phyloP scores from a whole-genome alignment of 2,888 invertebrate genomes.

The Thysanoteuthis rhombus region DNA sequence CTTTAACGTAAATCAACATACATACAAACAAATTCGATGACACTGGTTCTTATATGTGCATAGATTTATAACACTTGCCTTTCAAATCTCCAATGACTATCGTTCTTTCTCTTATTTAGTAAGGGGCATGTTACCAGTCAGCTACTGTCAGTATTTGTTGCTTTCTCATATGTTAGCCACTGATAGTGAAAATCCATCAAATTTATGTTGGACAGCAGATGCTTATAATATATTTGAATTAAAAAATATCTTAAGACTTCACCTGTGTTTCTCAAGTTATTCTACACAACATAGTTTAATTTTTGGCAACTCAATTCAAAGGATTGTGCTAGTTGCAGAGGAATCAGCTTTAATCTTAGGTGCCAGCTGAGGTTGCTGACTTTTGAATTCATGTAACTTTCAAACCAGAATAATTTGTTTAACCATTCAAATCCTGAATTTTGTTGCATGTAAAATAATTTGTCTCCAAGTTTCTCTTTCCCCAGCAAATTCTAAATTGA shows the following conservation, averaged over 20 bases:
- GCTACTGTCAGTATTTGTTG: neutral
- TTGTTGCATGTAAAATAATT: too few relatives aligned
- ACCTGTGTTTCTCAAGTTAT: too few relatives aligned
- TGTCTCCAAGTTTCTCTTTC: neutral
- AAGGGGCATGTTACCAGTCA: neutral
- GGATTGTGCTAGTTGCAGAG: neutral
- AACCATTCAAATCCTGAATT: neutral
- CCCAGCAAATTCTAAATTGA: neutral
- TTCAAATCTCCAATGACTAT: neutral
- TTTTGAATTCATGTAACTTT: neutral
- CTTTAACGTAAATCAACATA: too few relatives aligned
- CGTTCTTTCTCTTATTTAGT: neutral
- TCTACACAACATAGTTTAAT: neutral
- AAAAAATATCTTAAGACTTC: too few relatives aligned
- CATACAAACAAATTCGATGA: too few relatives aligned
- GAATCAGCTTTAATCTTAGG: neutral
- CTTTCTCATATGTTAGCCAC: neutral
- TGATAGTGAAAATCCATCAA: neutral
- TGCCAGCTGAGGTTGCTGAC: neutral
- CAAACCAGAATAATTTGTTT: neutral
- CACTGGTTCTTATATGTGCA: too few relatives aligned
- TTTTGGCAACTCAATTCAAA: neutral
- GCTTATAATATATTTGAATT: too few relatives aligned
- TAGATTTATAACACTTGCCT: too few relatives aligned
- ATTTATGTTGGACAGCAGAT: too few relatives aligned